Evolutionary conservation across 1,140 invertebrate genomes (phyloP).

Genomic region (Drosophila dunni): DNA sequence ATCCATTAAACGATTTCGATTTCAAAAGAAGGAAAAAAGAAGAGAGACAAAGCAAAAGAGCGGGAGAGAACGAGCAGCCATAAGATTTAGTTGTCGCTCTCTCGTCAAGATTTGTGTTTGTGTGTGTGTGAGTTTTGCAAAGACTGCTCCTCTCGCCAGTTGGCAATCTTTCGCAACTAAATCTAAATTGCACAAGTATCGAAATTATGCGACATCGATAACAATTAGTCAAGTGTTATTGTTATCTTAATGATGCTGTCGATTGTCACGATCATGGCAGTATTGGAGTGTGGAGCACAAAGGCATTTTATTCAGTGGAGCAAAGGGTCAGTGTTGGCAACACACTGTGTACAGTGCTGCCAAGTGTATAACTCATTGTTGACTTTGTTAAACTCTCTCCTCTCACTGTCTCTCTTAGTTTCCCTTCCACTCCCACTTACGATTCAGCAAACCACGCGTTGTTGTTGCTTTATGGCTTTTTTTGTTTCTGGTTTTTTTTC

Average conservation of each 20-base stretch:
- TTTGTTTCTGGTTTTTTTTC: conserved; percentile 10
- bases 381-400: conserved; percentile 7
- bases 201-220: conserved; percentile 38
- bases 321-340: conserved; percentile 31
- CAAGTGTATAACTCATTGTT: conserved; percentile 31
- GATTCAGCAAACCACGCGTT: not conserved
- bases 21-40: conserved; percentile 17
- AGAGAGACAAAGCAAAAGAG: conserved; percentile 11
- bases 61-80: conserved; percentile 9
- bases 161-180: conserved; percentile 12
- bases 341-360: conserved; percentile 9
- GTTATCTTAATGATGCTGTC: conserved; percentile 15
- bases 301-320: not conserved
- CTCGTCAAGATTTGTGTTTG: not conserved
- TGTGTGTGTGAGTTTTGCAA: conserved; percentile 7
- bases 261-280: conserved; percentile 27
- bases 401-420: not conserved
- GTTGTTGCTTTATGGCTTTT: conserved; percentile 4
- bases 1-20: conserved; percentile 55
- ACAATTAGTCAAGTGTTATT: conserved; percentile 33
- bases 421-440: not conserved
- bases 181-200: conserved; percentile 24
- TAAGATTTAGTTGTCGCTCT: conserved; percentile 32
- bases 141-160: conserved; percentile 9
- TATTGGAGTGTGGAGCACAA: not conserved